phyloP scores from a whole-genome alignment of 1,140 invertebrate genomes.

The Anastatus disparis region DNA sequence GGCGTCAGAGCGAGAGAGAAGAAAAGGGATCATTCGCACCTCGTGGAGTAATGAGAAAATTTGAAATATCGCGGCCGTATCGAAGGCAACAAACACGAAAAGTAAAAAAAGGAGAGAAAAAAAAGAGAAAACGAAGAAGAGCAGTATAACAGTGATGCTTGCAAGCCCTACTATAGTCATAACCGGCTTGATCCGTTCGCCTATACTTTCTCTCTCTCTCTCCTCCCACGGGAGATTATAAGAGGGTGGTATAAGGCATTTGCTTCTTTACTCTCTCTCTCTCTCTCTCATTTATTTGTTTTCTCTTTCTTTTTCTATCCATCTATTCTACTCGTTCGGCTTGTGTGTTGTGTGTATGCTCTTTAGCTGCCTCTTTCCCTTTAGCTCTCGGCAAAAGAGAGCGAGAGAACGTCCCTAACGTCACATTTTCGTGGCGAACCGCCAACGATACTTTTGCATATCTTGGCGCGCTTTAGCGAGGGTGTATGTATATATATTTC shows the following conservation, averaged over 20 bases:
- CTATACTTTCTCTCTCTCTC: too few species aligned
- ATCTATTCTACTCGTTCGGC: slow-evolving; percentile 8
- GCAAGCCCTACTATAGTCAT: slow-evolving; percentile 48
- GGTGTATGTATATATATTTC: slow-evolving; percentile 30
- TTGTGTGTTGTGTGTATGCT: too few species aligned
- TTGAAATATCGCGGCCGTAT: slow-evolving; percentile 64
- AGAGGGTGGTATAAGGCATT: slow-evolving; percentile 54
- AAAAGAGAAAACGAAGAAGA: background rate
- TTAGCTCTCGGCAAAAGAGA: slow-evolving; percentile 25
- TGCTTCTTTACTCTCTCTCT: slow-evolving; percentile 27
- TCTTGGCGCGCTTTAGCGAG: slow-evolving; percentile 24
- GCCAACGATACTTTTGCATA: slow-evolving; percentile 45
- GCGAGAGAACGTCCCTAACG: slow-evolving; percentile 30
- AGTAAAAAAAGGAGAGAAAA: background rate
- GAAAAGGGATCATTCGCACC: slow-evolving; percentile 62
- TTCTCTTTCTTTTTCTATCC: slow-evolving; percentile 36
- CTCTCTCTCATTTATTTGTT: slow-evolving; percentile 12
- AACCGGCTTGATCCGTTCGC: slow-evolving; percentile 60
- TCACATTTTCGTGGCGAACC: slow-evolving; percentile 52
- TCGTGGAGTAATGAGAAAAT: slow-evolving; percentile 67
- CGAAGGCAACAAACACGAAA: background rate
- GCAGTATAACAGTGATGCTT: too few species aligned
- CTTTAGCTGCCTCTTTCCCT: slow-evolving; percentile 27
- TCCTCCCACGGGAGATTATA: slow-evolving; percentile 57
- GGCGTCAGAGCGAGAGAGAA: slow-evolving; percentile 30